A percentile compares a stretch with the other conserved stretches of the same genome.
Evolutionary conservation across 2,888 invertebrate genomes (phyloP).

Genomic region (Nephrotoma flavescens): DNA sequence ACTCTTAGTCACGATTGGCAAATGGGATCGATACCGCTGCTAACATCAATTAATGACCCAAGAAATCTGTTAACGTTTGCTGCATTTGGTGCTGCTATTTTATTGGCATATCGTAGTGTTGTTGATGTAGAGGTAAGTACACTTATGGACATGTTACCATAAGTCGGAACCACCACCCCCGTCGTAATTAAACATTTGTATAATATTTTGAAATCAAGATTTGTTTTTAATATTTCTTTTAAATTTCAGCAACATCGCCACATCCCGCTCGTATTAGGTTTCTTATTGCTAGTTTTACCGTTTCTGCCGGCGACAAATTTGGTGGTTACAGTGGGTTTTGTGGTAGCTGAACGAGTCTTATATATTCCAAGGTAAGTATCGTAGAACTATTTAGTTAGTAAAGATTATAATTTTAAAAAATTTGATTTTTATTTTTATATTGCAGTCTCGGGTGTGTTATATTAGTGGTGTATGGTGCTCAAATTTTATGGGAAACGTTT

Average conservation of each 20-base stretch:
- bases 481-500: constrained; percentile 40
- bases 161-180: neutral
- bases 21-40: constrained; percentile 70
- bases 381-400: neutral
- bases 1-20: constrained; percentile 80
- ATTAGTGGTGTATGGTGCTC: constrained; percentile 58
- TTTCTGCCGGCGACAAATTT: constrained; percentile 79
- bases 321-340: constrained; percentile 66
- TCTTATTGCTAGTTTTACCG: constrained; percentile 61
- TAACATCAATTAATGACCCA: constrained; percentile 53
- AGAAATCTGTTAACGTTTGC: constrained; percentile 58
- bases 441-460: constrained; percentile 67
- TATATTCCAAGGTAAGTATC: constrained; percentile 64
- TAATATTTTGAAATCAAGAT: too few species aligned
- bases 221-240: too few species aligned
- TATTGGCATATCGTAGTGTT: constrained; percentile 45
- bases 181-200: too few species aligned
- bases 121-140: constrained; percentile 50
- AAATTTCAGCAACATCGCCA: constrained; percentile 46
- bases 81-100: constrained; percentile 44
- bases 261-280: constrained; percentile 49
- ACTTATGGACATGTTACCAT: neutral
- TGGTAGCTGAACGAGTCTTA: constrained; percentile 74
- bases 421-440: constrained; percentile 12
- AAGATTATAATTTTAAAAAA: neutral